A percentile compares a stretch with the other conserved stretches of the same genome.
phyloP scores from a whole-genome alignment of 2,113 vertebrate genomes.

The Mustelus asterias region DNA sequence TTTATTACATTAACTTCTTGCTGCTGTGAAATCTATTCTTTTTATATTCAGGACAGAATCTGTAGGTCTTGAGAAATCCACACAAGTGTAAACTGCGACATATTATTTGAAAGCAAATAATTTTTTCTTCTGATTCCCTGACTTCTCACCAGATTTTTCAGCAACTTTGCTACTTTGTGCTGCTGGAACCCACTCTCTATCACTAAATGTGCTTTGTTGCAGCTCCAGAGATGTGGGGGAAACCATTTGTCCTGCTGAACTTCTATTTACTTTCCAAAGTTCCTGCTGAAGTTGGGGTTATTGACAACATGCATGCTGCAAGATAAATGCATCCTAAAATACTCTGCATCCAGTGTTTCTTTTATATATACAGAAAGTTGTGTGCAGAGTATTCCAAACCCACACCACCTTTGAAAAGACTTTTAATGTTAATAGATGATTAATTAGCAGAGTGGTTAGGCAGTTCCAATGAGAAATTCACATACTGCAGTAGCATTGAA shows the following conservation, averaged over 20 bases:
- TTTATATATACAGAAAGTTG: not conserved
- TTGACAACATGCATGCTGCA: not conserved
- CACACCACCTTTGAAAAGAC: not conserved
- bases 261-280: not conserved
- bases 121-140: not conserved
- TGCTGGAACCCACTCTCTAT: not conserved
- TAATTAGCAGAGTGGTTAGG: not conserved
- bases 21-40: too few species aligned
- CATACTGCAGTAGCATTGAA: not conserved
- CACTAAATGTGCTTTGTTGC: not conserved
- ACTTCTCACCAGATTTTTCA: not conserved
- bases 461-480: not conserved
- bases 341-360: too few species aligned
- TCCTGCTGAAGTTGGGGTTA: not conserved
- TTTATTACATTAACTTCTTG: not conserved
- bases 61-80: not conserved
- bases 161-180: not conserved
- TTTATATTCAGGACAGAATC: too few species aligned
- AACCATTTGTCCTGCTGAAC: not conserved
- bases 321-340: not conserved
- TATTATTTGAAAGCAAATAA: not conserved
- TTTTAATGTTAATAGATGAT: not conserved
- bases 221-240: not conserved
- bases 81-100: not conserved
- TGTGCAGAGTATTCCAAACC: not conserved